Conservation (phyloP, 2,888 invertebrate species). For the Drosophila heteroneura region DNA sequence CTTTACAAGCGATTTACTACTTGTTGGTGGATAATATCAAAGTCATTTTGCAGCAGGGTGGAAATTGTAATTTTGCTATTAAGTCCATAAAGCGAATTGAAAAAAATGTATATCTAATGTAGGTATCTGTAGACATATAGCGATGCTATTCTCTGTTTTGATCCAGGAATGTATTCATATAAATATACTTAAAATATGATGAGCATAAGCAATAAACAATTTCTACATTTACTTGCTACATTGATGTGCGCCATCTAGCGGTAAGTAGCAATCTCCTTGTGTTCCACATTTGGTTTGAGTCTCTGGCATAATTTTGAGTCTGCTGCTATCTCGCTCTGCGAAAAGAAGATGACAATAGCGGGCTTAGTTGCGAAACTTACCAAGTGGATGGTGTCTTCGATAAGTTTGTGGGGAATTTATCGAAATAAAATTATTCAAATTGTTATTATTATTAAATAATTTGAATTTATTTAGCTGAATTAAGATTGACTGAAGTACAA, state of each 20-base stretch:
- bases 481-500: not conserved
- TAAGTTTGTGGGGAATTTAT: constrained; percentile 18
- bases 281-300: constrained; percentile 24
- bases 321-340: constrained; percentile 19
- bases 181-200: not conserved
- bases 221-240: not conserved
- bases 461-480: not conserved
- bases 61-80: not conserved
- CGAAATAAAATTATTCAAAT: not conserved
- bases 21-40: not conserved
- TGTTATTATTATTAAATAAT: not conserved
- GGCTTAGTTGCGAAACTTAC: not conserved
- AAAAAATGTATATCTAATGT: not conserved
- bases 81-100: not conserved
- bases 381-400: constrained; percentile 28
- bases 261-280: not conserved
- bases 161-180: not conserved
- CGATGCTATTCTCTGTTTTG: not conserved
- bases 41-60: not conserved
- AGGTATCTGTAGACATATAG: not conserved
- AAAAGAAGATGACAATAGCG: constrained; percentile 21
- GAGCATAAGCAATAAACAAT: not conserved
- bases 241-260: constrained; percentile 33
- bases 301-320: not conserved
- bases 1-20: not conserved